A percentile compares a stretch with the other conserved stretches of the same genome.
phyloP scores from a whole-genome alignment of 2,113 vertebrate genomes.

The Petroica traversi region DNA sequence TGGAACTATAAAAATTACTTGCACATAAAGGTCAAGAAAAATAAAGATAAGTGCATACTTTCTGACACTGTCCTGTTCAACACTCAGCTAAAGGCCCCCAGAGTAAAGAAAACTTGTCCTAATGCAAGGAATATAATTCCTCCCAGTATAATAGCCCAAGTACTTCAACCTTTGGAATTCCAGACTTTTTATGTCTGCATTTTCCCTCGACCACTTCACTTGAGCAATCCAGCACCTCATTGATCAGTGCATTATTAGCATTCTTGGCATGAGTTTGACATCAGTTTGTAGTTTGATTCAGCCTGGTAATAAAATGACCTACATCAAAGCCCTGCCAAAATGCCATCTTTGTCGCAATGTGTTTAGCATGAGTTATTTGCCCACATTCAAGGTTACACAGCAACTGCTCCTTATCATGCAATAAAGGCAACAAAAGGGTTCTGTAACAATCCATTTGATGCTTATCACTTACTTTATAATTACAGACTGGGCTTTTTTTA shows the following conservation, averaged over 20 bases:
- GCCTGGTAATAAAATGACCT: slow-evolving; percentile 83
- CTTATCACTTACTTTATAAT: slow-evolving; percentile 17
- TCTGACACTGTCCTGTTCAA: slow-evolving; percentile 14
- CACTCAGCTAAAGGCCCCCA: neutral
- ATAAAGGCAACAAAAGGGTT: slow-evolving; percentile 10
- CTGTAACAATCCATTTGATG: neutral
- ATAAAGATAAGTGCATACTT: slow-evolving; percentile 67
- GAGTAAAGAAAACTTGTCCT: slow-evolving; percentile 41
- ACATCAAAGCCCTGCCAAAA: slow-evolving; percentile 73
- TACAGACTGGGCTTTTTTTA: neutral
- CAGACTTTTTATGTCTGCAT: slow-evolving; percentile 72
- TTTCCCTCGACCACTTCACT: slow-evolving; percentile 75
- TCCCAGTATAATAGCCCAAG: neutral
- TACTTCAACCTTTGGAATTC: slow-evolving; percentile 52
- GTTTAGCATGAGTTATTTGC: slow-evolving; percentile 74
- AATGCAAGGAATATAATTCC: neutral
- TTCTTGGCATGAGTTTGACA: slow-evolving; percentile 74
- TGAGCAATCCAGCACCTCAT: slow-evolving; percentile 75
- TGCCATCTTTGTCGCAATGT: slow-evolving; percentile 65
- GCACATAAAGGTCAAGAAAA: slow-evolving; percentile 76
- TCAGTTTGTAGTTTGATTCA: slow-evolving; percentile 76
- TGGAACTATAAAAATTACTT: slow-evolving; percentile 79
- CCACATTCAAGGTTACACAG: slow-evolving; percentile 54
- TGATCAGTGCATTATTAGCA: slow-evolving; percentile 83
- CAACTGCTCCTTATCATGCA: slow-evolving; percentile 7